Conservation (phyloP, 2,113 vertebrate genomes). For the Addax nasomaculatus region DNA sequence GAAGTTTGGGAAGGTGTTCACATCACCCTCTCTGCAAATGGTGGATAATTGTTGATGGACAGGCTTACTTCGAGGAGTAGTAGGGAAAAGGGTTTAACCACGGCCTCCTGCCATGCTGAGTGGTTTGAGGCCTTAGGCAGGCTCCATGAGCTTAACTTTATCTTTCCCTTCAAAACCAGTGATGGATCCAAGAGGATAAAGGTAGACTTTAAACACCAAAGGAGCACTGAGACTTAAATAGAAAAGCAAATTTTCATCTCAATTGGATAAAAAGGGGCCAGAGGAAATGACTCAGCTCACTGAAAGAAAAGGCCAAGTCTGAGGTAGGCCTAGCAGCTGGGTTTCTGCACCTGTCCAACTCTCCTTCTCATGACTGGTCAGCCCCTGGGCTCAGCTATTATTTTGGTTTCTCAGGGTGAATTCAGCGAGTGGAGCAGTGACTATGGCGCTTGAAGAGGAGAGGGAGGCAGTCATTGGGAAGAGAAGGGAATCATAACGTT, state of each 20-base stretch:
- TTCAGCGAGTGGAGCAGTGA: background rate
- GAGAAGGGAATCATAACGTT: background rate
- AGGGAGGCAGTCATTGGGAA: background rate
- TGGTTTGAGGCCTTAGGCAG: constrained; percentile 38
- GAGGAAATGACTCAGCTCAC: constrained; percentile 68
- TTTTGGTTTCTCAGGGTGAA: background rate
- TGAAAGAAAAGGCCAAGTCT: constrained; percentile 66
- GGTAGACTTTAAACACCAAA: constrained; percentile 66
- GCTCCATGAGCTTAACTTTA: constrained; percentile 60
- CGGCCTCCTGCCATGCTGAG: constrained; percentile 45
- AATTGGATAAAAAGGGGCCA: constrained; percentile 65
- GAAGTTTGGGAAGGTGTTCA: constrained; percentile 39
- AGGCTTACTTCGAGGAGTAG: constrained; percentile 48
- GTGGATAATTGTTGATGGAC: constrained; percentile 45
- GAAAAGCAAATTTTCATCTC: constrained; percentile 70
- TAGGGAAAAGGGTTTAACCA: constrained; percentile 57
- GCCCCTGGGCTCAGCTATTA: background rate
- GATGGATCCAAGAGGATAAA: constrained; percentile 57
- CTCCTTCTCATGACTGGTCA: constrained; percentile 43
- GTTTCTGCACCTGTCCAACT: constrained; percentile 57
- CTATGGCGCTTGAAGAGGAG: background rate
- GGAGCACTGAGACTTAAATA: constrained; percentile 25
- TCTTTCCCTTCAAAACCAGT: constrained; percentile 62
- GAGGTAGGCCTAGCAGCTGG: constrained; percentile 73
- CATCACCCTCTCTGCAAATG: constrained; percentile 42